phyloP scores from a whole-genome alignment of 2,888 invertebrate genomes.

The Plagodis pulveraria region DNA sequence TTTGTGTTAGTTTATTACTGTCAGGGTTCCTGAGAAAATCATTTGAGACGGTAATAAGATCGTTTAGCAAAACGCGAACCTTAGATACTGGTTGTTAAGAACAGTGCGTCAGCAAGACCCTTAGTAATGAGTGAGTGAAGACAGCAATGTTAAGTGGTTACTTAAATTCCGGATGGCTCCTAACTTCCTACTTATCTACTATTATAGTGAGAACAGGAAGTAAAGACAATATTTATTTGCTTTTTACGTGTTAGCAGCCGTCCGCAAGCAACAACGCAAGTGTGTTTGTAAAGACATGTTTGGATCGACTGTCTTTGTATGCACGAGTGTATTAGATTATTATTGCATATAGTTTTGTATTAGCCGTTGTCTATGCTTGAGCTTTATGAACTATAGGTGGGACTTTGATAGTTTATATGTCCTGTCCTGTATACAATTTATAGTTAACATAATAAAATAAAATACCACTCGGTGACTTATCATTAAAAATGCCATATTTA shows the following conservation, averaged over 20 bases:
- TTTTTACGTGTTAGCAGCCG: constrained; percentile 26
- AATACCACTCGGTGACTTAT: too few species aligned
- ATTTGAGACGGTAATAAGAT: too few species aligned
- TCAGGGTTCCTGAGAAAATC: too few species aligned
- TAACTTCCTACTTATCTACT: constrained; percentile 39
- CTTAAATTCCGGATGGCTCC: constrained; percentile 31
- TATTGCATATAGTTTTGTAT: background rate
- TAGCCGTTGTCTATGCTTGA: background rate
- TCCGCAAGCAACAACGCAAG: constrained; percentile 15
- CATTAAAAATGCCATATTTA: too few species aligned
- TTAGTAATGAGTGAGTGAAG: constrained; percentile 33
- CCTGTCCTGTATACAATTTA: too few species aligned
- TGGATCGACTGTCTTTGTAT: too few species aligned
- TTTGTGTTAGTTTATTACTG: too few species aligned
- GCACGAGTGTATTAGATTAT: background rate
- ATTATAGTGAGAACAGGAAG: constrained; percentile 34
- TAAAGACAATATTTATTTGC: constrained; percentile 36
- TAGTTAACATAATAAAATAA: too few species aligned
- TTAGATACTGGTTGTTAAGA: constrained; percentile 7
- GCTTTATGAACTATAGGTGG: too few species aligned
- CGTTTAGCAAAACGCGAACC: too few species aligned
- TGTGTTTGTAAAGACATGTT: constrained; percentile 3
- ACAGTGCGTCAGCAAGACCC: constrained; percentile 2
- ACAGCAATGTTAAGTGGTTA: constrained; percentile 34
- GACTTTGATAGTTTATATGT: too few species aligned